These are phyloP conservation scores for Pogonomyrmex barbatus DNA, from an alignment of 1,140 invertebrate species.

Conservation along the genomic window DNA sequence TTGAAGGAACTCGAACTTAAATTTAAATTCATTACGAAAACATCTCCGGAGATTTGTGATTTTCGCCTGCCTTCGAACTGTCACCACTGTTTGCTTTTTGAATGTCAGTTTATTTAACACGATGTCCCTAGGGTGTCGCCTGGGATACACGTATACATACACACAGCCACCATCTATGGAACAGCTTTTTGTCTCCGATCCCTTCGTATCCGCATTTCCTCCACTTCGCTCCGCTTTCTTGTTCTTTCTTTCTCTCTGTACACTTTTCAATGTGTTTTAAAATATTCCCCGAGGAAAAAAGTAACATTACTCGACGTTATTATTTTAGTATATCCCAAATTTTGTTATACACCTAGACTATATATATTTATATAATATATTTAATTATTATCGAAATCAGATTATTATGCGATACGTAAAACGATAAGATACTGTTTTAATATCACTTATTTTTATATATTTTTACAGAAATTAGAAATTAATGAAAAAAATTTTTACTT, in stretches of 20 bases:
- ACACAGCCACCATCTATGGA: slow-evolving; percentile 39
- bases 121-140: slow-evolving; percentile 51
- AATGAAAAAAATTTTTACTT: not conserved
- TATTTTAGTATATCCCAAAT: not conserved
- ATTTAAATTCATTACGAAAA: slow-evolving; percentile 46
- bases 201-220: slow-evolving; percentile 36
- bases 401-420: not conserved
- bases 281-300: slow-evolving; percentile 8
- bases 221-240: slow-evolving; percentile 29
- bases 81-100: slow-evolving; percentile 71
- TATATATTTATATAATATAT: not conserved
- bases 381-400: not conserved
- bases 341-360: not conserved
- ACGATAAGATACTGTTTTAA: not conserved
- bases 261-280: slow-evolving; percentile 10
- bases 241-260: not conserved
- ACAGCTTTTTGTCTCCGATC: slow-evolving; percentile 59
- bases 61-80: slow-evolving; percentile 68
- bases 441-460: not conserved
- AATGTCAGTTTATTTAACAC: slow-evolving; percentile 75
- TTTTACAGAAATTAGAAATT: not conserved
- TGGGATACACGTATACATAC: slow-evolving; percentile 26
- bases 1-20: not conserved
- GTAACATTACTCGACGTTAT: not conserved
- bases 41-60: slow-evolving; percentile 66